These are phyloP conservation scores for Ceryle rudis DNA, from an alignment of 2,797 vertebrate genomes.

Conservation along the genomic window DNA sequence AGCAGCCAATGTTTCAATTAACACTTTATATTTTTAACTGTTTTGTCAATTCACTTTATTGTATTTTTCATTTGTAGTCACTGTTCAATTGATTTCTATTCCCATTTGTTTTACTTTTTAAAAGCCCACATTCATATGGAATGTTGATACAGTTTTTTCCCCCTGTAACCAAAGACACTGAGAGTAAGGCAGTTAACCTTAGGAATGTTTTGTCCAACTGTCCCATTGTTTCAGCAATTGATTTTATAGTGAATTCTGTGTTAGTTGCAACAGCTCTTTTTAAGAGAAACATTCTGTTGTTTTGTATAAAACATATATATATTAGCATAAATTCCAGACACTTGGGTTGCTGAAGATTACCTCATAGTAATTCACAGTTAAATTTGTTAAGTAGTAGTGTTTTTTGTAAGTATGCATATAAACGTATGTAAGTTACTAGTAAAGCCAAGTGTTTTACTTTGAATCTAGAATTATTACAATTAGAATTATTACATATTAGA, in stretches of 20 bases:
- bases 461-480: neutral
- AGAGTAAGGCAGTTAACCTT: neutral
- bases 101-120: neutral
- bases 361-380: neutral
- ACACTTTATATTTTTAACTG: constrained; percentile 15
- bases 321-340: neutral
- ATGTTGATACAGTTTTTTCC: neutral
- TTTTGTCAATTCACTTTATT: constrained; percentile 33
- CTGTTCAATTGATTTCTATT: constrained; percentile 9
- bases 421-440: neutral
- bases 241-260: neutral
- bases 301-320: neutral
- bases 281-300: neutral
- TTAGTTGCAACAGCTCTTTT: neutral
- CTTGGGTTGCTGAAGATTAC: neutral
- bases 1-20: constrained; percentile 9
- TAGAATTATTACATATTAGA: neutral
- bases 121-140: rapidly evolving
- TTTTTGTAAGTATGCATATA: neutral
- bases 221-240: neutral
- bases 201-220: neutral
- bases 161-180: neutral
- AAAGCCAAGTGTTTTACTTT: neutral
- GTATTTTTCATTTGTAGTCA: neutral
- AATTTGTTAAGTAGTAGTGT: neutral